A percentile compares a stretch with the other conserved stretches of the same genome.
Conservation (phyloP, 1,140 invertebrate genomes). For the Pogonomyrmex californicus region DNA sequence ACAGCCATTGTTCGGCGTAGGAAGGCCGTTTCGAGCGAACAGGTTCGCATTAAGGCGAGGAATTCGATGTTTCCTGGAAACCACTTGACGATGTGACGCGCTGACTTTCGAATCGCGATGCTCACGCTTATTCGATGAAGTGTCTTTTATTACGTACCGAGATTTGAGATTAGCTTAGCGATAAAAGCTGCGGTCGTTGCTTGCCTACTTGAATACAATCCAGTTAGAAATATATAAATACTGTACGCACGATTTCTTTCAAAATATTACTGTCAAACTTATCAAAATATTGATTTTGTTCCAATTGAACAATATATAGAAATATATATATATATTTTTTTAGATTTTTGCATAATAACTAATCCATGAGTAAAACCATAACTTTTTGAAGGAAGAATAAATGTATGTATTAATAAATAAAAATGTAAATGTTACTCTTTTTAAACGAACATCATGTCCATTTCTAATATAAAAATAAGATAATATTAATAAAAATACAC, state of each 20-base stretch:
- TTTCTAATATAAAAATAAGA: background rate
- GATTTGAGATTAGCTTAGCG: slow-evolving; percentile 47
- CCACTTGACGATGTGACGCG: slow-evolving; percentile 65
- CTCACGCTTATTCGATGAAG: slow-evolving; percentile 66
- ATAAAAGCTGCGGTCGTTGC: slow-evolving; percentile 9
- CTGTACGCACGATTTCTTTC: background rate
- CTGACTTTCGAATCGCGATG: slow-evolving; percentile 69
- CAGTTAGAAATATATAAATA: slow-evolving; percentile 36
- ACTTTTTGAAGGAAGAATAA: background rate
- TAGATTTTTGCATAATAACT: background rate
- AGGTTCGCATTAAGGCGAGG: slow-evolving; percentile 70
- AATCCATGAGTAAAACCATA: background rate
- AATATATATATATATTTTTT: no score
- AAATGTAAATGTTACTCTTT: background rate
- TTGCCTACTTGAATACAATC: slow-evolving; percentile 30
- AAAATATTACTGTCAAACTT: background rate
- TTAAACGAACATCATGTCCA: background rate
- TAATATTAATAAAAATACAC: background rate
- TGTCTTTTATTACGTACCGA: slow-evolving; percentile 8
- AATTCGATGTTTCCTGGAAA: slow-evolving; percentile 75
- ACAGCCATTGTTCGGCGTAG: slow-evolving; percentile 73
- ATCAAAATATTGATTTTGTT: slow-evolving; percentile 16
- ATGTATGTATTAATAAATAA: background rate
- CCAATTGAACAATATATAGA: background rate
- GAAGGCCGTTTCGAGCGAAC: slow-evolving; percentile 73